Evolutionary conservation across 2,113 vertebrate genomes (phyloP).

Genomic region (Macroglossus sobrinus): DNA sequence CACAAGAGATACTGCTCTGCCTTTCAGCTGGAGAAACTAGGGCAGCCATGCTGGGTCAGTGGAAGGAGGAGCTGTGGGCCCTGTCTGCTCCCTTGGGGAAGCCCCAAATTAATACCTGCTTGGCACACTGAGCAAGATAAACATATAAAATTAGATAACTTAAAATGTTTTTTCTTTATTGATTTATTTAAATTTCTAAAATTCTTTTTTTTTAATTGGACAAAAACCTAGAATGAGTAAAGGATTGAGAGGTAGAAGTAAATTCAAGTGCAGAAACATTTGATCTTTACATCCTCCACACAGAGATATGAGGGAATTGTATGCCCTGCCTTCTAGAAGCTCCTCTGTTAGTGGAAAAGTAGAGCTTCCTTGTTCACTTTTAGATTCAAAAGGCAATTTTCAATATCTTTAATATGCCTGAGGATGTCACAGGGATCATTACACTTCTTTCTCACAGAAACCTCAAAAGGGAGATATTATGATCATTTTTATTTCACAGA

Average conservation of each 20-base stretch:
- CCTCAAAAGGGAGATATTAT: background rate
- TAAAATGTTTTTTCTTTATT: background rate
- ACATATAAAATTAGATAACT: slow-evolving; percentile 35
- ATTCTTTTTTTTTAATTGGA: slow-evolving; percentile 24
- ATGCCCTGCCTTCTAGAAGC: no score
- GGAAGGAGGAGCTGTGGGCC: background rate
- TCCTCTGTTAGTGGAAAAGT: background rate
- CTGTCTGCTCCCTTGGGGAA: background rate
- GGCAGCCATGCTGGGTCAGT: background rate
- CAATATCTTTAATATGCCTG: background rate
- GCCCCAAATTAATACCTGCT: background rate
- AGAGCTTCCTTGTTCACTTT: background rate
- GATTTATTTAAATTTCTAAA: slow-evolving; percentile 61
- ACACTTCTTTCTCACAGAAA: background rate
- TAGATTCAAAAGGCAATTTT: background rate
- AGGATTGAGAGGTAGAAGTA: background rate
- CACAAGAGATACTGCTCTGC: background rate
- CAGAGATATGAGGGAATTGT: background rate
- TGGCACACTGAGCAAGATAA: slow-evolving; percentile 19
- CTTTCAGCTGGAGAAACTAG: background rate
- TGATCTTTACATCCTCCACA: background rate
- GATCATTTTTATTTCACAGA: background rate
- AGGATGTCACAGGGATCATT: background rate
- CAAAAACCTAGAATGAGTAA: slow-evolving; percentile 1
- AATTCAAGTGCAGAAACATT: background rate